Conservation (phyloP, 2,797 vertebrate species). For the Anolis apletophallus region DNA sequence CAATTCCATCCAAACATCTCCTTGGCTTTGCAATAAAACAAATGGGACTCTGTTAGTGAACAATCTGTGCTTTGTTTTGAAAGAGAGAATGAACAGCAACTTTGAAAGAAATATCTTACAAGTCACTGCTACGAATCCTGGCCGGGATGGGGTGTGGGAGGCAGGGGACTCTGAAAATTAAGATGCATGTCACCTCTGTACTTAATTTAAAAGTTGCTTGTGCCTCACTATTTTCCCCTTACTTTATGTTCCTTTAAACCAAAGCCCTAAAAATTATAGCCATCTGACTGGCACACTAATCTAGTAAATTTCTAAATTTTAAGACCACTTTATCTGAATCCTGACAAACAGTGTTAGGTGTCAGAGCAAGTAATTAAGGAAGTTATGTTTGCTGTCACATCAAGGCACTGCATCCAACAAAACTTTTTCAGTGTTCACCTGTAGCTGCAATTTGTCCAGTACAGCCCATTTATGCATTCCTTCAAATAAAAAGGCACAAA, state of each 20-base stretch:
- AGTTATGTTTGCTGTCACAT: background rate
- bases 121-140: background rate
- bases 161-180: background rate
- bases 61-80: slow-evolving; percentile 5
- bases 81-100: background rate
- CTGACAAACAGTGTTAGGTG: slow-evolving; percentile 56
- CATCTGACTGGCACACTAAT: slow-evolving; percentile 37
- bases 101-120: background rate
- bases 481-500: background rate
- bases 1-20: slow-evolving; percentile 10
- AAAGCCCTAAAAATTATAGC: slow-evolving; percentile 55
- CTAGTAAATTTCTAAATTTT: slow-evolving; percentile 61
- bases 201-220: slow-evolving; percentile 24
- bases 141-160: rapidly evolving
- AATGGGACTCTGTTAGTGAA: slow-evolving; percentile 30
- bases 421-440: slow-evolving; percentile 31
- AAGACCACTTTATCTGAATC: slow-evolving; percentile 61
- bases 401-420: background rate
- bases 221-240: slow-evolving; percentile 44
- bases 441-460: slow-evolving; percentile 7
- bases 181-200: background rate
- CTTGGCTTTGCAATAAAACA: slow-evolving; percentile 24
- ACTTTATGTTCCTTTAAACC: slow-evolving; percentile 61
- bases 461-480: background rate
- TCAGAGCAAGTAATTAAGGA: slow-evolving; percentile 57